phyloP scores from a whole-genome alignment of 2,113 vertebrate genomes.

The Morone chrysops region DNA sequence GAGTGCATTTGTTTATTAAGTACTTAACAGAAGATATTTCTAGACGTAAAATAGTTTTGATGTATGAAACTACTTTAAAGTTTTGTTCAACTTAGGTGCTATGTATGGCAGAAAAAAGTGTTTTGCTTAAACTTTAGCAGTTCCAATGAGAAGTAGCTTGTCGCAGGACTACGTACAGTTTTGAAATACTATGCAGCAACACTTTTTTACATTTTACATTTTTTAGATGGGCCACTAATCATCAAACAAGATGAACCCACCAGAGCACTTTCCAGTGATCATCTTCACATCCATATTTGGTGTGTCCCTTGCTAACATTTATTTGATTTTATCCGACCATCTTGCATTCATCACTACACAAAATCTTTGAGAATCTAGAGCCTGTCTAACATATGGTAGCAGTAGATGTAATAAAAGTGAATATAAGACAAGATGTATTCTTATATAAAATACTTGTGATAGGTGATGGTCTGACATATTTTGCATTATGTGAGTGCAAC shows the following conservation, averaged over 20 bases:
- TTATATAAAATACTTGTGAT: constrained; percentile 12
- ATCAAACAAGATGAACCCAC: background rate
- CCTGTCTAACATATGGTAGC: background rate
- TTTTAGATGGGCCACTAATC: no score
- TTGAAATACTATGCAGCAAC: background rate
- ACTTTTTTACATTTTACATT: no score
- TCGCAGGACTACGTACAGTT: background rate
- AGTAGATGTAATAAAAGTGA: background rate
- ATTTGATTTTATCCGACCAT: no score
- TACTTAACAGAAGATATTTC: background rate
- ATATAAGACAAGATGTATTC: background rate
- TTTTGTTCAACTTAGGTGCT: no score
- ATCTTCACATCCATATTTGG: background rate
- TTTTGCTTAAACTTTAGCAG: background rate
- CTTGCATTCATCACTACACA: no score
- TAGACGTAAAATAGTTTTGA: no score
- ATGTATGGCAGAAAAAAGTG: background rate
- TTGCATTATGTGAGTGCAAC: background rate
- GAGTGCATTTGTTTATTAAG: background rate
- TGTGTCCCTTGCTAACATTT: background rate
- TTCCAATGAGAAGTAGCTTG: background rate
- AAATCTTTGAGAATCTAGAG: background rate
- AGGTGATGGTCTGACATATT: constrained; percentile 15
- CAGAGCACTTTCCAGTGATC: background rate
- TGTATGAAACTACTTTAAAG: background rate